A percentile compares a stretch with the other conserved stretches of the same genome.
These are phyloP conservation scores for Lepidochitona cinerea DNA, from an alignment of 2,888 invertebrate species.

Conservation along the genomic window DNA sequence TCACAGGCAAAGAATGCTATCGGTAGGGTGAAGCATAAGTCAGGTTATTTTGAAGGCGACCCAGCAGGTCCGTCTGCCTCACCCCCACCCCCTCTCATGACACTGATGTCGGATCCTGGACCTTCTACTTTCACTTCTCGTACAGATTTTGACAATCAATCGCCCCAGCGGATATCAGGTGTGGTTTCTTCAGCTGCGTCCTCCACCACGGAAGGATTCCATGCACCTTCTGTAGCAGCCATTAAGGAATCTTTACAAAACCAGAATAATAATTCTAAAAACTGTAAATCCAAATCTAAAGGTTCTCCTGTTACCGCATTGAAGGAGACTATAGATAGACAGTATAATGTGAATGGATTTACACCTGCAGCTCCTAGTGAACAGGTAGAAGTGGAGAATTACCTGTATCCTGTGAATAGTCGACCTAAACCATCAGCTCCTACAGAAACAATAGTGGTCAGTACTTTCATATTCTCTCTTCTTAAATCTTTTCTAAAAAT, in stretches of 20 bases:
- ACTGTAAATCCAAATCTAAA: conserved; percentile 41
- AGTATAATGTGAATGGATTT: conserved; percentile 45
- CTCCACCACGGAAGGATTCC: neutral
- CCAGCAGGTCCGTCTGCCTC: conserved; percentile 1
- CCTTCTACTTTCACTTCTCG: conserved; percentile 9
- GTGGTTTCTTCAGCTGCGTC: conserved; percentile 15
- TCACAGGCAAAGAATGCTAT: conserved; percentile 66
- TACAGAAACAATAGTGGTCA: neutral
- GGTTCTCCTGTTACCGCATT: conserved; percentile 68
- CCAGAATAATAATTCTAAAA: conserved; percentile 31
- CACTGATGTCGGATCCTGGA: conserved; percentile 15
- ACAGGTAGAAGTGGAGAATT: conserved; percentile 8
- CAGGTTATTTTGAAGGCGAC: conserved; percentile 11
- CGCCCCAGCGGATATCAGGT: neutral
- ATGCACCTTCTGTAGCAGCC: conserved; percentile 45
- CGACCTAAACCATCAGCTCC: neutral
- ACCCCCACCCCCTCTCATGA: neutral
- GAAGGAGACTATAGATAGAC: conserved; percentile 66
- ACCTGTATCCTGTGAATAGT: conserved; percentile 17
- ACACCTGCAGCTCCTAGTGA: neutral
- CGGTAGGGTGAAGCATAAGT: conserved; percentile 53
- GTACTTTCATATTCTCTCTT: too few relatives aligned
- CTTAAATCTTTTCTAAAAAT: too few relatives aligned
- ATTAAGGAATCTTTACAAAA: conserved; percentile 48
- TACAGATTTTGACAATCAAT: conserved; percentile 3